These are phyloP conservation scores for Caranx ignobilis DNA, from an alignment of 2,113 vertebrate species.

Conservation along the genomic window DNA sequence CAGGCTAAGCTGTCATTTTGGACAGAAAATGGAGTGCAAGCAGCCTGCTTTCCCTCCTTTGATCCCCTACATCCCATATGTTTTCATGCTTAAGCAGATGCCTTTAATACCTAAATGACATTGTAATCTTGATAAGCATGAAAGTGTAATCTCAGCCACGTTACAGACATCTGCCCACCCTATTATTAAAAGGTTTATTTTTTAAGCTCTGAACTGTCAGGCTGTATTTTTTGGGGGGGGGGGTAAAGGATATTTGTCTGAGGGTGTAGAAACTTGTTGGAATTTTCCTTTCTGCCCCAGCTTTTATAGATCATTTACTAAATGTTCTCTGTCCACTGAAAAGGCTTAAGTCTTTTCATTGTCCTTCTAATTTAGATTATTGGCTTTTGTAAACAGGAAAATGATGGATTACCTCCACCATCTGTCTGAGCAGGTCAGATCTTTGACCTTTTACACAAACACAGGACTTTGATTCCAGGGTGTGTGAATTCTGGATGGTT, in stretches of 20 bases:
- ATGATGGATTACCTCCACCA: constrained; percentile 33
- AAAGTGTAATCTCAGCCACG: constrained; percentile 51
- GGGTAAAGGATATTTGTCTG: neutral
- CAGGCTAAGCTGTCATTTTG: constrained; percentile 60
- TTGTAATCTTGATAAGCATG: constrained; percentile 61
- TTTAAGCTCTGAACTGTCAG: neutral
- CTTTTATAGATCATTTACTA: constrained; percentile 1
- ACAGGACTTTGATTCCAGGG: neutral
- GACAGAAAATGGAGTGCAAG: constrained; percentile 45
- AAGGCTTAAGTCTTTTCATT: neutral
- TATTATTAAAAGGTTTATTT: constrained; percentile 13
- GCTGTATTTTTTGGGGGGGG: neutral
- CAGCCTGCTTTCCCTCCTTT: constrained; percentile 45
- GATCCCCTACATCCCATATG: constrained; percentile 52
- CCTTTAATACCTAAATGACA: constrained; percentile 60
- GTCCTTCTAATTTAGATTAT: constrained; percentile 1
- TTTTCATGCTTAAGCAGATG: constrained; percentile 59
- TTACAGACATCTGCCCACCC: constrained; percentile 43
- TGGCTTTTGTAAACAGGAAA: constrained; percentile 26
- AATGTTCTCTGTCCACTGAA: neutral
- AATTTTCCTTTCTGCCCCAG: neutral
- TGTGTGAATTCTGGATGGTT: neutral
- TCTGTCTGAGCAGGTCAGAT: constrained; percentile 15
- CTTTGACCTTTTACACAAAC: neutral
- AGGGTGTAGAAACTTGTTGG: neutral